phyloP scores from a whole-genome alignment of 2,888 invertebrate species.

The Troglohyphantes excavatus region DNA sequence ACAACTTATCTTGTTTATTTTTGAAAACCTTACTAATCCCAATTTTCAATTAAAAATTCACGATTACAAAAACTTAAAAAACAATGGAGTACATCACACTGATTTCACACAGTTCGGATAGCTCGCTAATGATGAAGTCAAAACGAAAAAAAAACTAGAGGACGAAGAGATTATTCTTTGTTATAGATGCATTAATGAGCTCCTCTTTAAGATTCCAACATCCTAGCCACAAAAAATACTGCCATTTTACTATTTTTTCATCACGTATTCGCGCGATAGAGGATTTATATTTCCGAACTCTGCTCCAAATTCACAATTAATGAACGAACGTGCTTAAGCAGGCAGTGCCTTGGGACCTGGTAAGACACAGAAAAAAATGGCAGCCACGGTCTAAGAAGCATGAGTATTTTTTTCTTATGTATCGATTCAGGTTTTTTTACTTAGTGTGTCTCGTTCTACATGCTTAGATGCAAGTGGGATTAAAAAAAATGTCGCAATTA shows the following conservation, averaged over 20 bases:
- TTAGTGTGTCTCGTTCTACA: background rate
- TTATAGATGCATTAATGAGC: conserved; percentile 50
- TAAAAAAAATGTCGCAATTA: conserved; percentile 22
- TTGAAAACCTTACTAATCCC: background rate
- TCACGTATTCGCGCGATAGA: background rate
- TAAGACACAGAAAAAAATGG: background rate
- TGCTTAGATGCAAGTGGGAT: background rate
- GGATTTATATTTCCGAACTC: conserved; percentile 19
- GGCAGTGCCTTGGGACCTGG: conserved; percentile 1
- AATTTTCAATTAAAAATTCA: background rate
- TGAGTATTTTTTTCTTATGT: background rate
- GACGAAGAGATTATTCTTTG: background rate
- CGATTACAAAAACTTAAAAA: background rate
- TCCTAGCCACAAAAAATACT: conserved; percentile 17
- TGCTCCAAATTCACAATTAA: conserved; percentile 35
- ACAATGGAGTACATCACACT: background rate
- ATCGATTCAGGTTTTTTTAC: background rate
- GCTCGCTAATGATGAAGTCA: conserved; percentile 27
- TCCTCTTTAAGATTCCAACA: conserved; percentile 35
- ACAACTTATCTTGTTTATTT: no score
- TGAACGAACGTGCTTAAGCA: conserved; percentile 56
- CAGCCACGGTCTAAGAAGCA: background rate
- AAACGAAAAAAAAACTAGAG: background rate
- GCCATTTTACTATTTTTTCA: background rate
- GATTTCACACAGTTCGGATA: background rate